Percentiles rank a stretch among this genome's conserved stretches.
phyloP scores from a whole-genome alignment of 2,888 invertebrate species.

The Pachymerium ferrugineum region DNA sequence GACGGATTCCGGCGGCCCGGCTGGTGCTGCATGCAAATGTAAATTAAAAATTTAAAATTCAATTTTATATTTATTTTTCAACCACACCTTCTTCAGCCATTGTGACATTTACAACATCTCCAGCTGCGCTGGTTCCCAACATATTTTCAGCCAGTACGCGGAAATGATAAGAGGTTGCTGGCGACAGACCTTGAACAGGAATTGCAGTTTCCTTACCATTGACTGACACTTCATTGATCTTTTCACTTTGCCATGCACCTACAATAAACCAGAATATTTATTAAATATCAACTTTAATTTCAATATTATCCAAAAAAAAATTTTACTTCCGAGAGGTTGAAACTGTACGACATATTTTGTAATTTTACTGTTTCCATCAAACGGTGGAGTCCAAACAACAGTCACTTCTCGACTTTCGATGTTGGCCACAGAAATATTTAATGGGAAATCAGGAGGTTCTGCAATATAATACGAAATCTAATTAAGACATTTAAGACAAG shows the following conservation, averaged over 20 bases:
- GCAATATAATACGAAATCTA: conserved; percentile 29
- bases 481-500: background rate
- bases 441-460: conserved; percentile 85
- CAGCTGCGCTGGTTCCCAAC: conserved; percentile 82
- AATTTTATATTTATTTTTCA: background rate
- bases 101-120: conserved; percentile 86
- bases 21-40: conserved; percentile 34
- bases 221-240: conserved; percentile 29
- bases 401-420: conserved; percentile 86
- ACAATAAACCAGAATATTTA: background rate
- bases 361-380: conserved; percentile 84
- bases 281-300: no score
- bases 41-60: background rate
- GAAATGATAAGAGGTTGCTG: conserved; percentile 87
- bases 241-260: conserved; percentile 30
- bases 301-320: no score
- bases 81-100: conserved; percentile 78
- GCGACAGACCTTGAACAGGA: conserved; percentile 60
- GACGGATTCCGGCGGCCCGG: conserved; percentile 43
- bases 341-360: conserved; percentile 82
- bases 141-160: conserved; percentile 89
- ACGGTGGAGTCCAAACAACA: conserved; percentile 85
- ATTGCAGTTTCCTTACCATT: conserved; percentile 29
- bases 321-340: conserved; percentile 14
- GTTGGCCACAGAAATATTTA: conserved; percentile 78